Evolutionary conservation across 2,888 invertebrate genomes (phyloP), one percentile per base, ranked within the genome.

Genomic region (Orthonychiurus folsomi): DNA sequence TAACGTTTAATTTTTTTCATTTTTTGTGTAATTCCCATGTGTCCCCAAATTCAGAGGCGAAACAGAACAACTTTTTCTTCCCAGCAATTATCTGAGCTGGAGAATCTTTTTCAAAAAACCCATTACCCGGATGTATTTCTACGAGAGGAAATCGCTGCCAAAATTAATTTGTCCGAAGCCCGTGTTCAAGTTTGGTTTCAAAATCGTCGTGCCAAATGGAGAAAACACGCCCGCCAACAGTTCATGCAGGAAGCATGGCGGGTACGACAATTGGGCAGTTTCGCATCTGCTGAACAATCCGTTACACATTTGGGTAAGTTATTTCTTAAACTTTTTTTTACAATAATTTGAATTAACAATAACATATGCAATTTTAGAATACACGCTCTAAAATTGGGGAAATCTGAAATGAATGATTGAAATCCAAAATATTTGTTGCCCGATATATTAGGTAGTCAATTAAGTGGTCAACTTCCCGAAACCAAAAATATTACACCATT

Each of bases 31-130:
- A 60, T n/a, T 48, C 48, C 48, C 48, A 15, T 15, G 15, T 15
- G 15, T 48, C n/a, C 48, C 48, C 48, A 15, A 48, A 48, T 52
- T 64, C 87, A 94, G 82, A 83, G 93, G 65, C 83, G 93, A 66
- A 93, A 93, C 78, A 82, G 94, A 37, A 94, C 94, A 9, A 94
- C 93, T 0, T 94, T 94, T 77, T 93, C 92, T 27, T 92, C 93
- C 1, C 92, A 93, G 76, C 94, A 94, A 78, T 80, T 94, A 56
- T 89, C 90, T 75, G 92, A 93, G 75, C 78, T 94, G 74, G 94
- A 94, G 77, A 86, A 90, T 0, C 81, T 94, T 24, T 94, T 94
- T 78, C 91, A 92, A 77, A 91, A 92, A 78, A 94, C 93, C 0
- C 93, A 93, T 75, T 94, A 94, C 77, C 94, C 93, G 3, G 93